These are phyloP conservation scores for Tetrax tetrax DNA, from an alignment of 2,113 vertebrate genomes.

Conservation along the genomic window DNA sequence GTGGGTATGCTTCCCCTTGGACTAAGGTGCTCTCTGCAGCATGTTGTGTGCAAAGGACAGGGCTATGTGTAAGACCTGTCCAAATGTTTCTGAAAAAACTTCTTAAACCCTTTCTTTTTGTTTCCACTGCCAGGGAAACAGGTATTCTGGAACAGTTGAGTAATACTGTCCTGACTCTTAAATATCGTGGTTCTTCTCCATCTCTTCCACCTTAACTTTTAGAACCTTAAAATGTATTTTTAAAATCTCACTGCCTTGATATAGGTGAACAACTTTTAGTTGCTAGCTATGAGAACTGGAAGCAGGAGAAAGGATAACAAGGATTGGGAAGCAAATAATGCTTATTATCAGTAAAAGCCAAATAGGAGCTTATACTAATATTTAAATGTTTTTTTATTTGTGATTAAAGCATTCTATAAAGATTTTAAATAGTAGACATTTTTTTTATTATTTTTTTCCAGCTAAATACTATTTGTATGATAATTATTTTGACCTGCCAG, in stretches of 20 bases:
- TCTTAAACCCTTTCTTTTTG: not conserved
- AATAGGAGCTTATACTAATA: not conserved
- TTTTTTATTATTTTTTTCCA: slow-evolving; percentile 45
- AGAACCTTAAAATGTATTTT: not conserved
- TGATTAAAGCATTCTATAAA: not conserved
- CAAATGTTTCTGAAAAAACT: not conserved
- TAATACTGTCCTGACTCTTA: not conserved
- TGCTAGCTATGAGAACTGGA: not conserved
- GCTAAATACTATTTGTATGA: slow-evolving; percentile 96
- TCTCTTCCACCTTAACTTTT: not conserved
- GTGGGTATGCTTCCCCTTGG: not conserved
- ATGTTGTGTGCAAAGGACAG: not conserved
- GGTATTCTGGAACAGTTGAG: not conserved
- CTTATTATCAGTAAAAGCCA: not conserved
- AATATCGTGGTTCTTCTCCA: not conserved
- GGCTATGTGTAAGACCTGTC: not conserved
- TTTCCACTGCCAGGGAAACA: not conserved
- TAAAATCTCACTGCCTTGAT: not conserved
- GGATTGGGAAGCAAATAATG: not conserved
- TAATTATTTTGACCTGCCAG: slow-evolving; percentile 96
- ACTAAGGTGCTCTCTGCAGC: fast-evolving
- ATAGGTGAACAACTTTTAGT: not conserved
- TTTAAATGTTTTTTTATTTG: not conserved
- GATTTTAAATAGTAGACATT: not conserved
- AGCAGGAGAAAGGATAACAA: not conserved